Percentiles rank a stretch among this genome's conserved stretches.
Evolutionary conservation across 2,113 vertebrate species (phyloP).

Genomic region (Ochotona princeps): DNA sequence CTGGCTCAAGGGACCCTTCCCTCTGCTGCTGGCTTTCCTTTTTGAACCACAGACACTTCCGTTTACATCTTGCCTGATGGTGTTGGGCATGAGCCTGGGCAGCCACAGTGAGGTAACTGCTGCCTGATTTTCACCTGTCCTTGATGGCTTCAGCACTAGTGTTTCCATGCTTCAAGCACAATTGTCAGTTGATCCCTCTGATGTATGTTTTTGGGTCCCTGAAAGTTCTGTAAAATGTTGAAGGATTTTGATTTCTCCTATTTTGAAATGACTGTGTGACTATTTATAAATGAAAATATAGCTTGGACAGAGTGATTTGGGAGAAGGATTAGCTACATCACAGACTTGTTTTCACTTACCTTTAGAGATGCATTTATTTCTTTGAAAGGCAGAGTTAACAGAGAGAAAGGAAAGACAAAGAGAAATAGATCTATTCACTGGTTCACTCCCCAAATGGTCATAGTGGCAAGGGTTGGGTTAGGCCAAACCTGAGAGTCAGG

Average conservation of each 20-base stretch:
- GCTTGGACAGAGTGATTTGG: background rate
- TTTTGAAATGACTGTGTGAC: conserved; percentile 33
- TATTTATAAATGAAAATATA: conserved; percentile 41
- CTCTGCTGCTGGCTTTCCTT: background rate
- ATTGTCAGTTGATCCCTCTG: background rate
- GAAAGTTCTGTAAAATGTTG: background rate
- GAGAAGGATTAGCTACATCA: background rate
- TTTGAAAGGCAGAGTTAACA: no score
- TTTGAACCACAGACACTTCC: background rate
- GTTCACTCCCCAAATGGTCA: no score
- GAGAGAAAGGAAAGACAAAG: no score
- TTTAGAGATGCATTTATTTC: no score
- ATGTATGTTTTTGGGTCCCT: background rate
- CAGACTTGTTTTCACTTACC: background rate
- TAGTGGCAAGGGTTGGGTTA: no score
- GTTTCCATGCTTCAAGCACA: background rate
- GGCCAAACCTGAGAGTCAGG: no score
- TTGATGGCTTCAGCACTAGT: background rate
- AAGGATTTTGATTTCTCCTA: background rate
- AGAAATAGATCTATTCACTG: no score
- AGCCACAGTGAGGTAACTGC: background rate
- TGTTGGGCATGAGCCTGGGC: background rate
- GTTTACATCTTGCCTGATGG: background rate
- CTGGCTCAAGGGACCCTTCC: background rate
- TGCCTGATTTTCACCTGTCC: background rate